Percentiles rank a stretch among this genome's conserved stretches.
Conservation (phyloP, 1,140 invertebrate species). For the Tribolium castaneum region DNA sequence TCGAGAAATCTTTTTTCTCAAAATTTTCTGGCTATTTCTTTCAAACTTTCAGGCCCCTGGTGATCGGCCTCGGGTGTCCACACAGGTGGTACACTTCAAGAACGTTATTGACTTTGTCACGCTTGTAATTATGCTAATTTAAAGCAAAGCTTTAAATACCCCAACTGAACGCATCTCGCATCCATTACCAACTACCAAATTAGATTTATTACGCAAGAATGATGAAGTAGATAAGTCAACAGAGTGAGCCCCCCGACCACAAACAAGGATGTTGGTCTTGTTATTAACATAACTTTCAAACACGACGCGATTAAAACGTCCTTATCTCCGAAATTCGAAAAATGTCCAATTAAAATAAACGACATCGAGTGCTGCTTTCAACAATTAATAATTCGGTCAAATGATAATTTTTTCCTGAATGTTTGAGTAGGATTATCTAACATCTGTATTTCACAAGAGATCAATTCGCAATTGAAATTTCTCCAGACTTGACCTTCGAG, state of each 20-base stretch:
- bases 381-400: conserved; percentile 18
- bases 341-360: not conserved
- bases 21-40: no score
- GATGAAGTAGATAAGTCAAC: conserved; percentile 28
- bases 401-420: not conserved
- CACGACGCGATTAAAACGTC: not conserved
- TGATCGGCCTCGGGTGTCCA: not conserved
- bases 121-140: conserved; percentile 24
- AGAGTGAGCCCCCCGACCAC: not conserved
- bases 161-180: not conserved
- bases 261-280: conserved; percentile 25
- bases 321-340: not conserved
- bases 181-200: conserved; percentile 23
- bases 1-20: not conserved
- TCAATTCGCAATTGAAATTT: conserved; percentile 26
- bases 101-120: conserved; percentile 22
- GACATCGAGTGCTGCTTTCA: not conserved
- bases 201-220: not conserved
- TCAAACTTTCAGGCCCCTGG: no score
- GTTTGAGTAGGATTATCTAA: not conserved
- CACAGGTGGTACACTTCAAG: not conserved
- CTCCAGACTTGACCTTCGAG: conserved; percentile 20
- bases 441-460: not conserved
- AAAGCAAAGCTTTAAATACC: not conserved
- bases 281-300: conserved; percentile 13